Conservation (phyloP, 2,797 vertebrate species). For the Acomys russatus region DNA sequence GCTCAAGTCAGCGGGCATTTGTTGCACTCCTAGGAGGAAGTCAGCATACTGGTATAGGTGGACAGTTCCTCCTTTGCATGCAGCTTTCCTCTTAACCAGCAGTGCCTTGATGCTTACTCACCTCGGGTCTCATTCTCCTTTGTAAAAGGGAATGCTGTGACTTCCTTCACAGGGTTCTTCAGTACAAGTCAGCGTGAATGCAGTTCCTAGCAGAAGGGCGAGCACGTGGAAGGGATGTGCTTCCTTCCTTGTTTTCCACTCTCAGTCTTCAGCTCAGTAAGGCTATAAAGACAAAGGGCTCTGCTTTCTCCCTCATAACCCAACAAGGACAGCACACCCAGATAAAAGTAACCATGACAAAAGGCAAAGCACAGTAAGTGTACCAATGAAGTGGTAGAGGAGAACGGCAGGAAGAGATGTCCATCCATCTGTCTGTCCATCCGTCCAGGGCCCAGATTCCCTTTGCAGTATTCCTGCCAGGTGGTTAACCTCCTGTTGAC, state of each 20-base stretch:
- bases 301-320: constrained; percentile 15
- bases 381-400: constrained; percentile 23
- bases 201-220: background rate
- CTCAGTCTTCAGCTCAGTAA: background rate
- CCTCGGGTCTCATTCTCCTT: background rate
- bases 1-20: constrained; percentile 18
- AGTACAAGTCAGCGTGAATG: background rate
- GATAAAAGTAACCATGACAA: background rate
- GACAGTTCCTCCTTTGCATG: background rate
- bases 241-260: constrained; percentile 39
- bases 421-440: background rate
- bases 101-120: constrained; percentile 12
- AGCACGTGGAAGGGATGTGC: background rate
- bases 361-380: constrained; percentile 45
- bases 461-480: constrained; percentile 48
- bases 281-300: background rate
- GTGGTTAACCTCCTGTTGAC: constrained; percentile 13
- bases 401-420: constrained; percentile 51
- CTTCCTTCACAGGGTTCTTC: constrained; percentile 32
- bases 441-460: constrained; percentile 4
- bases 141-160: background rate
- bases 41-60: background rate
- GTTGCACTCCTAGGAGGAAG: background rate
- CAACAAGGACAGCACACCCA: background rate
- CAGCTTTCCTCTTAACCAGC: background rate